phyloP scores from a whole-genome alignment of 1,140 invertebrate species.

The Drosophila varians region DNA sequence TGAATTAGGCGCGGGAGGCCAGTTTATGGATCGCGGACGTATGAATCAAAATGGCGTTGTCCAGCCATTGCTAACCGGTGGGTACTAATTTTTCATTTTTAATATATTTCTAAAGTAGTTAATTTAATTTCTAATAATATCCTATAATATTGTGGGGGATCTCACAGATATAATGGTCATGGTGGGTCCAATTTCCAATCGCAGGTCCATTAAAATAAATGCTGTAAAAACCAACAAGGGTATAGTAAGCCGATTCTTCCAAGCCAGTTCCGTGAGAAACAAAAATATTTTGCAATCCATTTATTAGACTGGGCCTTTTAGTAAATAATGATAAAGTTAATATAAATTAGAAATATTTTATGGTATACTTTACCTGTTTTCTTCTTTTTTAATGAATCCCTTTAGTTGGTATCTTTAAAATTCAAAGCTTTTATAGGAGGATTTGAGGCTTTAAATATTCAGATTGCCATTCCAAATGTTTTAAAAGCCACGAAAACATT shows the following conservation, averaged over 20 bases:
- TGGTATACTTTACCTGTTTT: no score
- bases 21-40: constrained; percentile 82
- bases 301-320: background rate
- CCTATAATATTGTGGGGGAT: background rate
- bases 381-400: no score
- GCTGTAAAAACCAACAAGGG: background rate
- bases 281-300: background rate
- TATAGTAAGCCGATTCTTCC: background rate
- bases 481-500: background rate
- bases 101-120: no score
- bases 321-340: no score
- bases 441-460: no score
- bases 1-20: constrained; percentile 72
- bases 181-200: background rate
- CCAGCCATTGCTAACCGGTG: constrained; percentile 91
- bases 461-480: background rate
- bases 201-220: background rate
- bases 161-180: background rate
- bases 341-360: no score
- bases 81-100: constrained; percentile 24
- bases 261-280: background rate
- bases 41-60: constrained; percentile 90
- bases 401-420: no score
- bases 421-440: no score
- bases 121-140: no score